Percentiles rank a stretch among this genome's conserved stretches.
phyloP scores from a whole-genome alignment of 2,888 invertebrate species.

The Harmothoe impar region DNA sequence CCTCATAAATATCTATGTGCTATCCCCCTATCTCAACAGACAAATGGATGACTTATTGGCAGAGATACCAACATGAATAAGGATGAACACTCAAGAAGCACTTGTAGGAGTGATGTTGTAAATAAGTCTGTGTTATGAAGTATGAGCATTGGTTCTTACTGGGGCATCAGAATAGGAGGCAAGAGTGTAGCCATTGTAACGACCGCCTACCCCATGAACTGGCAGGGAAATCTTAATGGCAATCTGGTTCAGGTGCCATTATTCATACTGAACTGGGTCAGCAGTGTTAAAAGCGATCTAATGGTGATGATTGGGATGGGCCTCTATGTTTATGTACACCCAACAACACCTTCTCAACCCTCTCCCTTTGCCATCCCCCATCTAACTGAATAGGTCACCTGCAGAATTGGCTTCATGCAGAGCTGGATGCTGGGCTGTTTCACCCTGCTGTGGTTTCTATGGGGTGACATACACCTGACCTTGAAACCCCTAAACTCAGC shows the following conservation, averaged over 20 bases:
- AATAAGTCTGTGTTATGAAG: background rate
- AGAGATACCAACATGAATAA: background rate
- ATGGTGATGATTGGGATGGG: slow-evolving; percentile 17
- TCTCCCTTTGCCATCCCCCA: background rate
- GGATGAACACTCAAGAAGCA: background rate
- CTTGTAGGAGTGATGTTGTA: background rate
- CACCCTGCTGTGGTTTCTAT: too few relatives aligned
- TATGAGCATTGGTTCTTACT: background rate
- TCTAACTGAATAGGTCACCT: too few relatives aligned
- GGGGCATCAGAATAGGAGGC: background rate
- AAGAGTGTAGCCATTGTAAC: background rate
- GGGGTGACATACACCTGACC: too few relatives aligned
- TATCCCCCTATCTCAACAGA: background rate
- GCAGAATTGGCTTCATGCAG: too few relatives aligned
- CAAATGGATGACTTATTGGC: background rate
- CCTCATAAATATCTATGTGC: background rate
- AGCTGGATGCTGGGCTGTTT: too few relatives aligned
- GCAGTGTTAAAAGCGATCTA: slow-evolving; percentile 20
- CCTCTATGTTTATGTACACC: background rate
- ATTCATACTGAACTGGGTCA: background rate
- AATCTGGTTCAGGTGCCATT: background rate
- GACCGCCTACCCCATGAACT: background rate
- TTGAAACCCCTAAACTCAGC: too few relatives aligned
- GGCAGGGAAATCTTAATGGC: background rate
- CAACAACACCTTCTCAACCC: background rate